Base-by-base conservation (phyloP, 2,797 vertebrate species). In the Gymnothorax reevesii region DNA sequence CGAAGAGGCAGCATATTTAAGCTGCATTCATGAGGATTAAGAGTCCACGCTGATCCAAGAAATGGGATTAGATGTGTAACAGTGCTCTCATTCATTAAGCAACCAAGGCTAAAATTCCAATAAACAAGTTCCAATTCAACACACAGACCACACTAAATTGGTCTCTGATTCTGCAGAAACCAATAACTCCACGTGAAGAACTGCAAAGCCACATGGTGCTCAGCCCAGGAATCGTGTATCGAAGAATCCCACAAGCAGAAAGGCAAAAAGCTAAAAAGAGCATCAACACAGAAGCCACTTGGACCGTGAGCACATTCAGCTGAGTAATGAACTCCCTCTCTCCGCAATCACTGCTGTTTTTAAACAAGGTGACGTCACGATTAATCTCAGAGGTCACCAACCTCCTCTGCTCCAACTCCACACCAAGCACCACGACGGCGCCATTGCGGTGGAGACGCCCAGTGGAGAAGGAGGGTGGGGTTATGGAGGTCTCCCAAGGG, bases 131-230 rank as follows among this genome's bases (percentile, higher is more conserved):
- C 73, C 3, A 15, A 6, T 42, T 27, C 15, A 2, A 13, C 22
- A 42, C 33, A 49, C 64, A 42, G 13, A 17, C 10, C 33, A 42
- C 73, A 52, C 42, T 8, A 27, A 25, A 27, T 77, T 77, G 17
- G 73, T 52, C 33, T 15, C 20, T 0, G 73, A 80, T 80, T 22
- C 52, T n/a, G 20, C 20, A 55, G 49, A 80, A 55, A 79, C 52
- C n/a, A 55, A 57, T 77, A 88, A 90, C 87, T 20, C 87, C 89
- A 15, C 25, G 69, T 57, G 17, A 25, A 85, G 22, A 25, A 42
- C 3, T 15, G 73, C 42, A 80, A 7, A 22, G 49, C 15, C 49
- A 80, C 20, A 22, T 55, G 77, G 52, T 80, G 10, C 20, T 42
- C 25, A 75, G 15, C 2, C 27, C 7, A 6, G 33, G 33, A 42